Evolutionary conservation across 2,797 vertebrate species (phyloP).

Genomic region (Sebastes matsubarae): DNA sequence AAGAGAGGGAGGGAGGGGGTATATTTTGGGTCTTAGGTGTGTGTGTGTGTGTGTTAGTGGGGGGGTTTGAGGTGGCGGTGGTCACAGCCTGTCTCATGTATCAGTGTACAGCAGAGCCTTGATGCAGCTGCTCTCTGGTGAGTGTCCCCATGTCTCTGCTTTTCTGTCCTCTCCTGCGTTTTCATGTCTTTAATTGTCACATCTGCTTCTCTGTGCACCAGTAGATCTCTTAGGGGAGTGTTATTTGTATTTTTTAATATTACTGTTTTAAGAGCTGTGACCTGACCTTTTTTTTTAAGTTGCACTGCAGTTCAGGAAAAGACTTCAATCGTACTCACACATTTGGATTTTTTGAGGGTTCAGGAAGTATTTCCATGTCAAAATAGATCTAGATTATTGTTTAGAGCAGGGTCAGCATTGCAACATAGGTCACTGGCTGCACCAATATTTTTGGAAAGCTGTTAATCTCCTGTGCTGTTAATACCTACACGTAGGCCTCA

Average conservation of each 20-base stretch:
- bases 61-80: constrained; percentile 30
- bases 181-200: constrained; percentile 19
- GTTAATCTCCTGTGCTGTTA: constrained; percentile 59
- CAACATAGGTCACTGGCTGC: neutral
- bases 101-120: constrained; percentile 66
- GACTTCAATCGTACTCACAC: neutral
- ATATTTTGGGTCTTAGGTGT: constrained; percentile 74
- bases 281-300: neutral
- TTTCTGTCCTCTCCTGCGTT: constrained; percentile 11
- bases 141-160: constrained; percentile 58
- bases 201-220: constrained; percentile 18
- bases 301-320: neutral
- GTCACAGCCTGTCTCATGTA: constrained; percentile 70
- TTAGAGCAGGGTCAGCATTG: neutral
- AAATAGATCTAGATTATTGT: neutral
- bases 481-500: constrained; percentile 53
- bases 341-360: neutral
- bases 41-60: constrained; percentile 23
- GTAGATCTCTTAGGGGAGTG: constrained; percentile 5
- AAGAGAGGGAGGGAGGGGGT: constrained; percentile 28
- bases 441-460: constrained; percentile 65
- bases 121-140: constrained; percentile 80
- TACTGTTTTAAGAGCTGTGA: neutral
- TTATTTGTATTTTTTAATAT: neutral
- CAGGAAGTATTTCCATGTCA: neutral